phyloP scores from a whole-genome alignment of 2,888 invertebrate species.

The Willowsia nigromaculata region DNA sequence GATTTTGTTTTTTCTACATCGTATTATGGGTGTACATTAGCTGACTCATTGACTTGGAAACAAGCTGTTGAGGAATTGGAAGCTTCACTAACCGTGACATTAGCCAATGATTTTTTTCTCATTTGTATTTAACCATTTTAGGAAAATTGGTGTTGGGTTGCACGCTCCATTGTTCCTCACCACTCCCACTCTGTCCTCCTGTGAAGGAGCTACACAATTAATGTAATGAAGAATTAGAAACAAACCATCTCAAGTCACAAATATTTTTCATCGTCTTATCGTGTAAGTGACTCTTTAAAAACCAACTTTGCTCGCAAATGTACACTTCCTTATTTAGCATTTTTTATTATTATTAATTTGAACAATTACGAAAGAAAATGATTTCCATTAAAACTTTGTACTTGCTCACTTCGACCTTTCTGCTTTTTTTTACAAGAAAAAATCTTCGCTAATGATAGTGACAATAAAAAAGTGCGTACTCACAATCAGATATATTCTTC shows the following conservation, averaged over 20 bases:
- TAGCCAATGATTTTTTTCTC: neutral
- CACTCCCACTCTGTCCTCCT: neutral
- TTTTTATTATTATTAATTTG: constrained; percentile 39
- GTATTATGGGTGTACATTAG: too few species aligned
- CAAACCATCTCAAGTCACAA: neutral
- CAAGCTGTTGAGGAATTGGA: neutral
- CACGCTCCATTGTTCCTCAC: neutral
- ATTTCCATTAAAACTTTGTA: constrained; percentile 20
- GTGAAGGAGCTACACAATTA: neutral
- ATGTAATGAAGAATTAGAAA: constrained; percentile 9
- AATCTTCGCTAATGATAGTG: neutral
- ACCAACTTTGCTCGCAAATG: neutral
- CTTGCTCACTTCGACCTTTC: neutral
- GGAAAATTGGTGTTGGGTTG: constrained; percentile 6
- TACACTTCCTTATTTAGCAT: neutral
- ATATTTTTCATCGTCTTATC: neutral
- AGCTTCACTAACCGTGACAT: neutral
- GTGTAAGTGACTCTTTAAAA: neutral
- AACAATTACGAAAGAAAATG: constrained; percentile 37
- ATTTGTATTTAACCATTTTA: neutral
- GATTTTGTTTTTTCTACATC: neutral
- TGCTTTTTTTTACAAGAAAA: neutral
- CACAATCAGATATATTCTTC: neutral
- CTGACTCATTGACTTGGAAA: neutral
- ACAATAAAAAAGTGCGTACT: constrained; percentile 40